phyloP scores from a whole-genome alignment of 1,140 invertebrate species.

The Eurosta solidaginis region DNA sequence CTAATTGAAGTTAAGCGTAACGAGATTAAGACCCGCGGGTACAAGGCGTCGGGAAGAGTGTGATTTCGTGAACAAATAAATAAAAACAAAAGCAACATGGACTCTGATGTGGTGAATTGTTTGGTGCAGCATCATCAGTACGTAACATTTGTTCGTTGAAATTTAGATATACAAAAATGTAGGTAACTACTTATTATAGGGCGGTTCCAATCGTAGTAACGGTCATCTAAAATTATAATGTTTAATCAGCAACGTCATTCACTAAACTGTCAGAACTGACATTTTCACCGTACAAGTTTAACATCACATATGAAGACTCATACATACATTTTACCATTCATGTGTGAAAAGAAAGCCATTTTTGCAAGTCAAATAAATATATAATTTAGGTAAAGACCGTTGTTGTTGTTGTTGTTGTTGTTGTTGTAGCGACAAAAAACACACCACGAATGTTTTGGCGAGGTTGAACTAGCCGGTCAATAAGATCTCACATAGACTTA shows the following conservation, averaged over 20 bases:
- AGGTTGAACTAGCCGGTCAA: too few relatives aligned
- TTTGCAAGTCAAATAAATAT: too few relatives aligned
- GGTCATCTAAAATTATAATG: neutral
- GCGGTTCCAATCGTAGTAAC: neutral
- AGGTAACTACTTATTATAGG: neutral
- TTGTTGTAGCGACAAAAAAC: too few relatives aligned
- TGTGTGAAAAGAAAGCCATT: too few relatives aligned
- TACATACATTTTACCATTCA: neutral
- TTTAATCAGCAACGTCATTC: conserved; percentile 26
- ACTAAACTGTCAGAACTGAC: conserved; percentile 58
- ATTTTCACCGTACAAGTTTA: conserved; percentile 34
- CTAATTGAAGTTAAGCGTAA: conserved; percentile 57
- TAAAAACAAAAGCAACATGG: neutral
- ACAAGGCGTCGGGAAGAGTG: neutral
- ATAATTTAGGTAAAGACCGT: too few relatives aligned
- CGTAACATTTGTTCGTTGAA: neutral
- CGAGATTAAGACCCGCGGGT: neutral
- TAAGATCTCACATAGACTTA: too few relatives aligned
- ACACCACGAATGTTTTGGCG: too few relatives aligned
- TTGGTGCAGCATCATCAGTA: neutral
- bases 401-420: too few relatives aligned
- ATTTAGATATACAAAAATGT: neutral
- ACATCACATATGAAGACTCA: too few relatives aligned
- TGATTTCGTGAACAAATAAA: neutral
- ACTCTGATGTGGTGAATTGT: neutral